Base-by-base conservation (phyloP, 2,113 vertebrate species). In the Oncorhynchus mykiss region DNA sequence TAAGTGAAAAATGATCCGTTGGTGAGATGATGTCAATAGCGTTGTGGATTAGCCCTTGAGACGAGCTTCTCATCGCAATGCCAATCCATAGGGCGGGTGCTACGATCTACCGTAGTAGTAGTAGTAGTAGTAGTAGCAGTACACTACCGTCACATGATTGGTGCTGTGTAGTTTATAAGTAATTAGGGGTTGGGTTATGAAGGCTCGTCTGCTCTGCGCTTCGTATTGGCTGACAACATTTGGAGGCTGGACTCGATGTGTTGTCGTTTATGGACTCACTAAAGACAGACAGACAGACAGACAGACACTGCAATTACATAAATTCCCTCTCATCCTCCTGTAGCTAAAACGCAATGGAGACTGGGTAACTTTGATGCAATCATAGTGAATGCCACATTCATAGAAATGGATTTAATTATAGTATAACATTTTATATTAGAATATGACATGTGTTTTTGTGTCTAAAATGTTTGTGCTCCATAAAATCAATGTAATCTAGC, bases 131-230 rank as follows among this genome's bases (percentile, higher is more conserved):
- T 45, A 45, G 39, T 45, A 45, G 34, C 1, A 22, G 77, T 75
- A 90, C 87, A 83, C 2, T 45, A 45, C 87, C 74, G 78, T 93
- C 94, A 94, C 94, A 88, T 91, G 93, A 92, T 91, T 68, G 22
- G 75, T 77, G 74, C 77, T 90, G 78, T 76, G 86, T 48, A 73
- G 78, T 85, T 88, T 80, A 88, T 89, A 87, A 77, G 90, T 78
- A 85, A 91, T 80, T 22, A 91, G 91, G 20, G n/a, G 51, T 91
- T 91, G 91, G 92, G 91, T 93, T 86, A 89, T 93, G 96, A 96
- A 95, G 96, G 96, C 96, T 98, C 95, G 96, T 90, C 96, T 84
- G 92, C 82, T 88, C 82, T 78, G 76, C 83, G 84, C 72, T 14
- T 64, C 70, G 78, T 76, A 97, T 97, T 97, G 96, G 96, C 78